Evolutionary conservation across 2,888 invertebrate species (phyloP).

Genomic region (Macrophya alboannulata): DNA sequence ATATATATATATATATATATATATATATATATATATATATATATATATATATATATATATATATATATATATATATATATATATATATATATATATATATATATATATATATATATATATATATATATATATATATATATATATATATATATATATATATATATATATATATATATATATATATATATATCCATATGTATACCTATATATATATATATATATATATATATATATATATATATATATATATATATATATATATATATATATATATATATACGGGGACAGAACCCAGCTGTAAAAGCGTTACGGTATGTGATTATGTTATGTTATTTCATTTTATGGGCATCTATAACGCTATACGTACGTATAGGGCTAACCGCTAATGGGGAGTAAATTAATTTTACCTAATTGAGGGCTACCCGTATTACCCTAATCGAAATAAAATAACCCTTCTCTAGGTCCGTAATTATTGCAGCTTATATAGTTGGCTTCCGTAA

Average conservation of each 20-base stretch:
- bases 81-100: too few relatives aligned
- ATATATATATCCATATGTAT: too few relatives aligned
- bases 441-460: slow-evolving; percentile 76
- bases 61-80: too few relatives aligned
- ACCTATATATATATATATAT: too few relatives aligned
- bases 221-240: too few relatives aligned
- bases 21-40: too few relatives aligned
- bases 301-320: slow-evolving; percentile 71
- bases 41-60: too few relatives aligned
- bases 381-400: slow-evolving; percentile 78
- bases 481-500: background rate
- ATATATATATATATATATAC: background rate
- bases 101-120: too few relatives aligned
- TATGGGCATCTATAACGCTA: slow-evolving; percentile 1
- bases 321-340: slow-evolving; percentile 14
- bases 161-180: too few relatives aligned
- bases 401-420: slow-evolving; percentile 78
- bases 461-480: slow-evolving; percentile 73
- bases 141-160: too few relatives aligned
- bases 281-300: slow-evolving; percentile 57
- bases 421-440: slow-evolving; percentile 78
- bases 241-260: background rate
- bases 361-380: slow-evolving; percentile 63
- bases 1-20: too few relatives aligned
- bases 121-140: too few relatives aligned